Percentiles rank a stretch among this genome's conserved stretches.
phyloP scores from a whole-genome alignment of 2,797 vertebrate species.

The Manis pentadactyla region DNA sequence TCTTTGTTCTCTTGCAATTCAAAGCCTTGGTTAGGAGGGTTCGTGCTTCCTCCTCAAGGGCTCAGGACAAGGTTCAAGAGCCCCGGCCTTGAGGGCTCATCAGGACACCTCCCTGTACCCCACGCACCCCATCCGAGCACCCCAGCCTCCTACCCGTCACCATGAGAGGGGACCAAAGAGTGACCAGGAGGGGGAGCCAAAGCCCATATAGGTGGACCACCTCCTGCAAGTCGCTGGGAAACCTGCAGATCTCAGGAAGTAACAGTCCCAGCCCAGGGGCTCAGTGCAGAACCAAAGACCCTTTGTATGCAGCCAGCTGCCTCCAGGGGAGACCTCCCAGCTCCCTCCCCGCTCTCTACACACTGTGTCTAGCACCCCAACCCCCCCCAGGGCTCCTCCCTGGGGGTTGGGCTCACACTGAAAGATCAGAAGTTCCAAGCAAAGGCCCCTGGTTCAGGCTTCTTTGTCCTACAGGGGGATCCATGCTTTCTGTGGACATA shows the following conservation, averaged over 20 bases:
- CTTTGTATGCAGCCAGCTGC: conserved; percentile 43
- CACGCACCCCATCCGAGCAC: background rate
- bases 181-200: conserved; percentile 73
- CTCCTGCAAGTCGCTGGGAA: background rate
- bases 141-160: conserved; percentile 55
- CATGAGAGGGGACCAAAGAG: background rate
- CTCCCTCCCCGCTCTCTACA: background rate
- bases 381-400: background rate
- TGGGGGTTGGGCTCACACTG: background rate
- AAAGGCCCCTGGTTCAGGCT: background rate
- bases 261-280: background rate
- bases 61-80: background rate
- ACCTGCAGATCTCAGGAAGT: background rate
- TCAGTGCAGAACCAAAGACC: conserved; percentile 60
- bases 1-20: conserved; percentile 38
- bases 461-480: background rate
- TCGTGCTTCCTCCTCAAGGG: background rate
- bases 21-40: background rate
- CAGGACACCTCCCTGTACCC: background rate
- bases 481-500: background rate
- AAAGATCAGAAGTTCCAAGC: background rate
- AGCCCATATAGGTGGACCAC: conserved; percentile 57
- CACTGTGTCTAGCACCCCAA: background rate
- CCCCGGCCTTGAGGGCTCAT: background rate
- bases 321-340: conserved; percentile 36